These are phyloP conservation scores for Paraescarpia echinospica DNA, from an alignment of 1,140 invertebrate species.

Conservation along the genomic window DNA sequence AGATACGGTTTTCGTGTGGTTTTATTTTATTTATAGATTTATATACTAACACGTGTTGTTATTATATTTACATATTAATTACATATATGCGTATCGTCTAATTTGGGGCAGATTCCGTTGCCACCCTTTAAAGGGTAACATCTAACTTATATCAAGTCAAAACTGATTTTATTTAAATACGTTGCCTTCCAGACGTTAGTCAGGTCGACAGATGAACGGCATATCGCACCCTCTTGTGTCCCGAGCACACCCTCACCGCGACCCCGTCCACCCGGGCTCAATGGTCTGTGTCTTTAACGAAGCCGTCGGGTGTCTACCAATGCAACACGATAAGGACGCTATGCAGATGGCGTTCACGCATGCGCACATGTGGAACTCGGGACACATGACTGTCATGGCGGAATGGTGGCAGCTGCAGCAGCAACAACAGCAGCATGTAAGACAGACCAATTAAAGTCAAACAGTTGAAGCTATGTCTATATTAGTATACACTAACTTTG, in stretches of 20 bases:
- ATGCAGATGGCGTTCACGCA: not conserved
- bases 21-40: not conserved
- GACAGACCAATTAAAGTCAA: not conserved
- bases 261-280: not conserved
- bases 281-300: not conserved
- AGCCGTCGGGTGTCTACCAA: not conserved
- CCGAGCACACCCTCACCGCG: not conserved
- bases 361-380: not conserved
- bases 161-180: not conserved
- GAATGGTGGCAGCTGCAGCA: not conserved
- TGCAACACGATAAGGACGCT: not conserved
- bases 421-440: not conserved
- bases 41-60: not conserved
- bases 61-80: not conserved
- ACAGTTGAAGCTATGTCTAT: not conserved
- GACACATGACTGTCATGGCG: not conserved
- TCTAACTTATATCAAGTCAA: not conserved
- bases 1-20: too few relatives aligned
- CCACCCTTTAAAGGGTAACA: too few relatives aligned
- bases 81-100: too few relatives aligned
- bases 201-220: not conserved
- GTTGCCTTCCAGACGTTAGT: not conserved
- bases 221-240: not conserved
- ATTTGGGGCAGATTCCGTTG: too few relatives aligned
- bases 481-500: too few relatives aligned